Evolutionary conservation across 2,113 vertebrate genomes (phyloP).

Genomic region (Chlorodrepanis virens): DNA sequence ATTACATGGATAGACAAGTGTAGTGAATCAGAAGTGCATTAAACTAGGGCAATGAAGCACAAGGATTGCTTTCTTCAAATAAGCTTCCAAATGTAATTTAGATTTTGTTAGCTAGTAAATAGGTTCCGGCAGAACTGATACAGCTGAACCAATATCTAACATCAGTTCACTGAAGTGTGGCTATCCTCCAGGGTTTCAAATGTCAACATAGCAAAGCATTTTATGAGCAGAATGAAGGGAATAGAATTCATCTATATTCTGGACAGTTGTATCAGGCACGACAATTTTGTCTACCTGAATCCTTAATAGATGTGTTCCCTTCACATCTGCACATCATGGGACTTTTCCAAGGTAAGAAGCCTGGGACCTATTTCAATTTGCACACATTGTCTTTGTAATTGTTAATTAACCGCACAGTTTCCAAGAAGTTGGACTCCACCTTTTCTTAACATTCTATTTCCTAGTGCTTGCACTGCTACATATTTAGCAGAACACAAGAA

Average conservation of each 20-base stretch:
- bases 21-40: conserved; percentile 21
- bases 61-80: conserved; percentile 54
- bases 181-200: not conserved
- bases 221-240: not conserved
- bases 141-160: conserved; percentile 31
- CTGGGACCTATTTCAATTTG: not conserved
- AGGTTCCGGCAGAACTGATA: conserved; percentile 9
- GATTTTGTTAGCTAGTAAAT: conserved; percentile 55
- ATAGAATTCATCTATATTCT: not conserved
- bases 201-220: not conserved
- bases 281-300: not conserved
- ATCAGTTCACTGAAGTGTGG: conserved; percentile 27
- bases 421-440: not conserved
- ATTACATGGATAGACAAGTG: not conserved
- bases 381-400: not conserved
- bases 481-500: not conserved
- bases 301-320: not conserved
- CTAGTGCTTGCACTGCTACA: not conserved
- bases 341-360: not conserved
- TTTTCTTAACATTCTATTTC: not conserved
- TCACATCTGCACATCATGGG: not conserved
- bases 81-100: conserved; percentile 49
- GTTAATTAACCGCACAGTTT: not conserved
- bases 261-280: not conserved
- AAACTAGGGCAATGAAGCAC: conserved; percentile 30